A percentile compares a stretch with the other conserved stretches of the same genome.
Evolutionary conservation across 2,888 invertebrate genomes (phyloP).

Genomic region (Pachliopta kotzebuea): DNA sequence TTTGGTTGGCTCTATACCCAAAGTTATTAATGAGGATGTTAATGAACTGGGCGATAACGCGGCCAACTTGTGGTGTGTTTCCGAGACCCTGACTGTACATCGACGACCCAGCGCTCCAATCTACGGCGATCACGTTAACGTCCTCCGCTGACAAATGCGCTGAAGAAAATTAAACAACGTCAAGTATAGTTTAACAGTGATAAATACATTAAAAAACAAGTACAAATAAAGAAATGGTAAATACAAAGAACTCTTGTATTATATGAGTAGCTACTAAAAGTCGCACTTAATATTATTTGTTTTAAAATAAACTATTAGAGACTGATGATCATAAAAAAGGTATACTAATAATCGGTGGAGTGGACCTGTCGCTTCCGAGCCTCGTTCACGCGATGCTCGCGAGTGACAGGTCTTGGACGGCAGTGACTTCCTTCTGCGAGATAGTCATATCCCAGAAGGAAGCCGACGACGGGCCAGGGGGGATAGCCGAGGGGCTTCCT

Average conservation of each 20-base stretch:
- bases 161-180: slow-evolving; percentile 38
- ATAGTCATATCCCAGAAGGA: too few relatives aligned
- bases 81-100: slow-evolving; percentile 58
- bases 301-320: neutral
- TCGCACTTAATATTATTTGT: neutral
- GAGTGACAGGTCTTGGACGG: too few relatives aligned
- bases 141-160: slow-evolving; percentile 53
- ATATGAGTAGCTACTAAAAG: neutral
- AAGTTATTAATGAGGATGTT: slow-evolving; percentile 56
- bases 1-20: slow-evolving; percentile 43
- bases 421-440: too few relatives aligned
- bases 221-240: neutral
- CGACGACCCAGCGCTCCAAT: slow-evolving; percentile 58
- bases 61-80: slow-evolving; percentile 56
- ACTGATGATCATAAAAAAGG: too few relatives aligned
- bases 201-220: neutral
- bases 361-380: too few relatives aligned
- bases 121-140: slow-evolving; percentile 65
- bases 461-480: too few relatives aligned
- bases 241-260: neutral
- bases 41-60: slow-evolving; percentile 58
- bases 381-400: too few relatives aligned
- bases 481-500: too few relatives aligned
- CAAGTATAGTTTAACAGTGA: neutral
- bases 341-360: too few relatives aligned